Evolutionary conservation across 2,888 invertebrate genomes (phyloP), one percentile per base, ranked within the genome.

Genomic region (Cerastis leucographa): DNA sequence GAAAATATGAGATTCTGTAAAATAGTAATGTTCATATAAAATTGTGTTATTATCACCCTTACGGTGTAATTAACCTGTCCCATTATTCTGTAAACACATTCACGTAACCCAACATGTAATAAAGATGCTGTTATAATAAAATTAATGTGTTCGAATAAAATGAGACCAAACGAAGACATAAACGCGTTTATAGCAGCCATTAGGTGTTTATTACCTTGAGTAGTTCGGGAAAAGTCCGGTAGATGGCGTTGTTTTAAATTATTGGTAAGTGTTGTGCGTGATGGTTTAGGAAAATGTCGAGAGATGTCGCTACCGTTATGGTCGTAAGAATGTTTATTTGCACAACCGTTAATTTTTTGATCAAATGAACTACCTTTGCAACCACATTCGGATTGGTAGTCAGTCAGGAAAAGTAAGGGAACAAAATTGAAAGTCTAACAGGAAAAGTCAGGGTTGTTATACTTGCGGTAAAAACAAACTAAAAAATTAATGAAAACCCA

Each of bases 111-210:
- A 46, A 19, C 42, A 49, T 59, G 29, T 64, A 68, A 69, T 78
- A 69, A 54, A 71, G 44, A 22, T 22, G 11, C 22, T 69, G 54
- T 49, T 56, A 51, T 46, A 74, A 78, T 67, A 69, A 83, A 74
- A 72, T 67, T 67, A 59, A 83, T 73, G 80, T 1, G 44, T 59
- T 40, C 62, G 67, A 79, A 73, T 75, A 78, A 79, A 79, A 83
- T 49, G 42, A 22, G 14, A 62, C 42, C 35, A 46, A 79, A 73
- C 72, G 49, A 73, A 83, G 67, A 44, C 59, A 70, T 82, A 59
- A 59, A 54, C 51, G 44, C 22, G 46, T 79, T 70, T 54, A 73
- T 68, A 44, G 35, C 25, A 2, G 14, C 14, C 59, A 65, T 74
- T 71, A 71, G 0, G 2, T 17, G 46, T 42, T 73, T 46, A 59